phyloP scores from a whole-genome alignment of 2,888 invertebrate genomes.

The Coenonympha arcania region DNA sequence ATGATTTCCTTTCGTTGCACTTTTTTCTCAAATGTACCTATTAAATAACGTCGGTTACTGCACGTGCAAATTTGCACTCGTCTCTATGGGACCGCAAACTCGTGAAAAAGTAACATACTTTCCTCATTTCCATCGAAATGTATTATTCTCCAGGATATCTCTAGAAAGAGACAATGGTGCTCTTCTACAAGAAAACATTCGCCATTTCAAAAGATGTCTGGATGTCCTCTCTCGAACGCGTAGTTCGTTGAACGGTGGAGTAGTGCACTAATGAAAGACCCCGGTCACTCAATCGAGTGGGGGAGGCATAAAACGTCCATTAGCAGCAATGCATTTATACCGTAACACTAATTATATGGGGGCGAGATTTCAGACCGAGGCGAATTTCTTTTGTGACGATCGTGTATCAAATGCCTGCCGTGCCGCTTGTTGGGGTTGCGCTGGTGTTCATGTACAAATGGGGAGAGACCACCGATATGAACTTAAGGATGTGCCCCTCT shows the following conservation, averaged over 20 bases:
- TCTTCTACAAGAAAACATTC: too few species aligned
- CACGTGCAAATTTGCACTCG: too few species aligned
- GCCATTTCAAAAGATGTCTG: not conserved
- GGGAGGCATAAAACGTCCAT: conserved; percentile 43
- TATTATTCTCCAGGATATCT: too few species aligned
- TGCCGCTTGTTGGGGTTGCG: conserved; percentile 5
- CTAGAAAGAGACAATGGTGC: too few species aligned
- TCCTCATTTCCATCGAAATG: too few species aligned
- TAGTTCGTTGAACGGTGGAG: conserved; percentile 13
- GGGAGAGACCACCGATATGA: too few species aligned
- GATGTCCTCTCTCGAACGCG: not conserved
- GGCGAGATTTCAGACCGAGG: conserved; percentile 26
- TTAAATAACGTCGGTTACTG: too few species aligned
- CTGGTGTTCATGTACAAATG: not conserved
- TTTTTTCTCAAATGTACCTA: too few species aligned
- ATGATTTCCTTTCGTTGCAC: too few species aligned
- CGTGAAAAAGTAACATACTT: too few species aligned
- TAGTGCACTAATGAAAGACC: conserved; percentile 37
- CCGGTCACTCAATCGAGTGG: conserved; percentile 34
- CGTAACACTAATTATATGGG: conserved; percentile 41
- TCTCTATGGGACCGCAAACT: too few species aligned
- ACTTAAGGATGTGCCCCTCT: too few species aligned
- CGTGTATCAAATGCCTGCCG: conserved; percentile 16
- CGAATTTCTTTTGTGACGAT: conserved; percentile 25
- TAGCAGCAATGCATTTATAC: conserved; percentile 45